These are phyloP conservation scores for Xiphorhynchus elegans DNA, from an alignment of 2,113 vertebrate genomes.

Conservation along the genomic window DNA sequence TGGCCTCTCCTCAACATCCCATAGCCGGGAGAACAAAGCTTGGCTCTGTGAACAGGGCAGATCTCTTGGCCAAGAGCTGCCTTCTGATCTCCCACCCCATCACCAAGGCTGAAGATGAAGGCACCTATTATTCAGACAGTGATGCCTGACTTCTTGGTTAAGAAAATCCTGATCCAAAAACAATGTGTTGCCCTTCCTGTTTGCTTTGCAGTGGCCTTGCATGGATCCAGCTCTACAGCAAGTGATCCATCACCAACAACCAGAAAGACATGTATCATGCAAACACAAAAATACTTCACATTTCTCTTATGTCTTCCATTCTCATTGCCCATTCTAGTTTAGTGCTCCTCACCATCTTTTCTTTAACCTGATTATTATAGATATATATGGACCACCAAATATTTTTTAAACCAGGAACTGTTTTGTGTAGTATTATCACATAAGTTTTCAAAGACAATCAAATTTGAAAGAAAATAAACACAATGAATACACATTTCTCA, in stretches of 20 bases:
- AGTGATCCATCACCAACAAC: not conserved
- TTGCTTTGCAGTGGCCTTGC: conserved; percentile 37
- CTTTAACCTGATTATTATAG: not conserved
- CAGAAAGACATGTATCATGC: not conserved
- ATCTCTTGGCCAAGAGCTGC: not conserved
- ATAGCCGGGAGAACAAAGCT: not conserved
- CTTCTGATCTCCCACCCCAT: not conserved
- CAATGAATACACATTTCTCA: not conserved
- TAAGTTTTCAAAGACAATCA: not conserved
- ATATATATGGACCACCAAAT: not conserved
- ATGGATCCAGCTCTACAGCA: not conserved
- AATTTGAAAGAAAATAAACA: not conserved
- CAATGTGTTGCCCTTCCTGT: not conserved
- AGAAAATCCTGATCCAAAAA: conserved; percentile 21
- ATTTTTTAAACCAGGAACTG: not conserved
- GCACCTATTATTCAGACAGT: not conserved
- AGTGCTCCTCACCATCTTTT: not conserved
- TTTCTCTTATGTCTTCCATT: not conserved
- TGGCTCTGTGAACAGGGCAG: rapidly evolving
- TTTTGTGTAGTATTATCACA: not conserved
- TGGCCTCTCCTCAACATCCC: not conserved
- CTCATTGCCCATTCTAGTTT: not conserved
- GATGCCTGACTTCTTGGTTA: not conserved
- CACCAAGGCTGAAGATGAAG: not conserved
- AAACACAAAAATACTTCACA: not conserved